A percentile compares a stretch with the other conserved stretches of the same genome.
Evolutionary conservation across 2,888 invertebrate species (phyloP).

Genomic region (Abrostola triplasia): DNA sequence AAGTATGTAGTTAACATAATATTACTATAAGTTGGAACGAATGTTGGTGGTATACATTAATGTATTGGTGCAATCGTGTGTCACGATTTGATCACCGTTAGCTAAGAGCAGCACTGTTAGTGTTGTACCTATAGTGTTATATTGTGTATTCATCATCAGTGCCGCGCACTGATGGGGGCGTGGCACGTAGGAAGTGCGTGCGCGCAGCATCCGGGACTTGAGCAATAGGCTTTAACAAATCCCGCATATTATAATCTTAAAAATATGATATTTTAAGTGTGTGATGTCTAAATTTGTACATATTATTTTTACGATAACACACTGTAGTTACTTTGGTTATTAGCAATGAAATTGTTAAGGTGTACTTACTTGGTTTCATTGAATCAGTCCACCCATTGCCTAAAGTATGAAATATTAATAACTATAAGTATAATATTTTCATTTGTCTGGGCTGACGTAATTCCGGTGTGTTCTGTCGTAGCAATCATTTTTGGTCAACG

Average conservation of each 20-base stretch:
- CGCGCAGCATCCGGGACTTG: neutral
- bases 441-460: constrained; percentile 21
- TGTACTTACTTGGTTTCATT: neutral
- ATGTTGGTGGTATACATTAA: constrained; percentile 4
- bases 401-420: neutral
- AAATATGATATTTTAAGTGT: neutral
- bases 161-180: too few relatives aligned
- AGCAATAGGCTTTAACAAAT: constrained; percentile 1
- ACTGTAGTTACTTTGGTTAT: constrained; percentile 25
- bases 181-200: neutral
- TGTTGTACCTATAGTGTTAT: constrained; percentile 7
- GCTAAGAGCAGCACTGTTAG: neutral
- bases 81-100: neutral
- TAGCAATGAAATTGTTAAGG: neutral
- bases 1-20: constrained; percentile 19
- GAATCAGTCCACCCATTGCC: neutral
- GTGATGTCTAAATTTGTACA: constrained; percentile 25
- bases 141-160: neutral
- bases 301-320: constrained; percentile 18
- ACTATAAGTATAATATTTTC: constrained; percentile 17
- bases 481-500: neutral
- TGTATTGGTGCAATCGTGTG: neutral
- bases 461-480: constrained; percentile 8
- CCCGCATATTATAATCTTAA: neutral
- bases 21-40: constrained; percentile 1